These are phyloP conservation scores for Micrasema longulum DNA, from an alignment of 1,140 invertebrate genomes.

Conservation along the genomic window DNA sequence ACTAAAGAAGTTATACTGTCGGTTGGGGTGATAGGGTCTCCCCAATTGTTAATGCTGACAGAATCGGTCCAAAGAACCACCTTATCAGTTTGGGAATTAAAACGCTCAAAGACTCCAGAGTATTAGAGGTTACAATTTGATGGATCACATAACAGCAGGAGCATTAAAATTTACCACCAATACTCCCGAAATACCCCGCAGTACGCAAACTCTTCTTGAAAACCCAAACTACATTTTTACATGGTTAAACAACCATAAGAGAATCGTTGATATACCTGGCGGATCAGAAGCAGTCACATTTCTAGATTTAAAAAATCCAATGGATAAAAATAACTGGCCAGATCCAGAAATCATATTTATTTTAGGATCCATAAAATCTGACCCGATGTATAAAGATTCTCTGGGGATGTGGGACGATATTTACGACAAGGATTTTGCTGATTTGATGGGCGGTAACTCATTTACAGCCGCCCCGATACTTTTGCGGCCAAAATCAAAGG, in stretches of 20 bases:
- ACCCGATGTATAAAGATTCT: constrained; percentile 66
- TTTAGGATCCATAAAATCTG: constrained; percentile 67
- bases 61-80: constrained; percentile 80
- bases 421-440: constrained; percentile 66
- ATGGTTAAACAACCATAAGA: constrained; percentile 64
- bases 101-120: constrained; percentile 77
- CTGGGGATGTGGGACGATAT: constrained; percentile 72
- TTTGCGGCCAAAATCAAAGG: constrained; percentile 80
- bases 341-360: constrained; percentile 81
- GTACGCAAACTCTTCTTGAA: neutral
- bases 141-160: constrained; percentile 82
- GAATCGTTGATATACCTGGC: constrained; percentile 79
- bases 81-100: constrained; percentile 72
- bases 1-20: constrained; percentile 82
- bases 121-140: constrained; percentile 83
- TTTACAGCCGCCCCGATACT: constrained; percentile 78
- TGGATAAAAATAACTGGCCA: constrained; percentile 74
- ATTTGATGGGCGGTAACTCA: constrained; percentile 67
- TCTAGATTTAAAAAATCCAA: constrained; percentile 76
- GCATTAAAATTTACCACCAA: constrained; percentile 76
- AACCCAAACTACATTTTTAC: constrained; percentile 60
- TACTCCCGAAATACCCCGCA: constrained; percentile 59
- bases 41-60: constrained; percentile 84
- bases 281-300: constrained; percentile 85
- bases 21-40: constrained; percentile 80